Evolutionary conservation across 2,113 vertebrate genomes (phyloP), one percentile per base, ranked within the genome.

Genomic region (Lynx canadensis): DNA sequence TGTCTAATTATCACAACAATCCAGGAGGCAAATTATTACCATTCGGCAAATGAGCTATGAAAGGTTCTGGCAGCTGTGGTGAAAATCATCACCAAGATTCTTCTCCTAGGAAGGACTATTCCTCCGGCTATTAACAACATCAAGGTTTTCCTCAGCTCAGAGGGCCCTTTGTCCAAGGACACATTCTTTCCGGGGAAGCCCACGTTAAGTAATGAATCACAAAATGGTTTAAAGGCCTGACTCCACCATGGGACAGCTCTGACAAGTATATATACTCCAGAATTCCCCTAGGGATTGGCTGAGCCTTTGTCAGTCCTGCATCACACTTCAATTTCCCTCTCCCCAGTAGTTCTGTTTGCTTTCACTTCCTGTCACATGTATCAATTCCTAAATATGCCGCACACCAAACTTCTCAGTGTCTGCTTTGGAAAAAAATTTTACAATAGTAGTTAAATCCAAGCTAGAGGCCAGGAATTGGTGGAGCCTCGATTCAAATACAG

Each of bases 341-440:
- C 21, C 5, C 16, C 15, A 27, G 0, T 55, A 27, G 0, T 55
- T 18, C 12, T 19, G 4, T 19, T 74, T 68, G 4, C 15, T 80
- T 80, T 15, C 11, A 31, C 25, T 89, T 93, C 82, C n/a, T 83
- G 74, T 66, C 18, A 50, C 9, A 25, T 48, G 11, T 45, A 31
- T 25, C 66, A 55, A 74, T n/a, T n/a, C 31, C 21, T 73, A 87
- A 93, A 25, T 52, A 71, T 0, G 23, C 13, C 19, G 1, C 27
- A 16, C 13, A 2, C 25, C 50, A 29, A 66, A 89, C 4, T 50
- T 84, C 27, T 45, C 68, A 50, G 19, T 0, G 0, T 71, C 65
- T 88, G 27, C 55, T 74, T 88, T 55, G 57, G 41, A 29, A 95
- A 69, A 93, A 68, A 6, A 45, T 31, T 84, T 63, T 25, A 36